phyloP scores from a whole-genome alignment of 2,113 vertebrate genomes.

The Sorex fumeus region DNA sequence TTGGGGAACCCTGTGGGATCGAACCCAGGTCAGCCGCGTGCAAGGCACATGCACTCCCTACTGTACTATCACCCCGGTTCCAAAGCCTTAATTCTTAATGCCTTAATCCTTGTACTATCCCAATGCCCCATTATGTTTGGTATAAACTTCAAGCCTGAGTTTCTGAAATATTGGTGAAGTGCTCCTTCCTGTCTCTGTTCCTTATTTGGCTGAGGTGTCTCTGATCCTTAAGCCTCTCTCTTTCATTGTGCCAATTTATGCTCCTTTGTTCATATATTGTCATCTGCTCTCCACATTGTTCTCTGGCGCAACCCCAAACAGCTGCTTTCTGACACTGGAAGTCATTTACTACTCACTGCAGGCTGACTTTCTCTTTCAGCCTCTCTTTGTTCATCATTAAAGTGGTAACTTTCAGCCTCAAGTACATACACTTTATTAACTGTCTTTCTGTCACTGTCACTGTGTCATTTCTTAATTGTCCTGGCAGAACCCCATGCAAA shows the following conservation, averaged over 20 bases:
- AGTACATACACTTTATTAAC: not conserved
- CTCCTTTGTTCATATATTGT: not conserved
- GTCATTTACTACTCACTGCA: not conserved
- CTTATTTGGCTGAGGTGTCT: not conserved
- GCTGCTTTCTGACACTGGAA: not conserved
- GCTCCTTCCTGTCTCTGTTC: not conserved
- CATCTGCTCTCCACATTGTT: not conserved
- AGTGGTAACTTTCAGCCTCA: slow-evolving; percentile 46
- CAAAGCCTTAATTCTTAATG: too few relatives aligned
- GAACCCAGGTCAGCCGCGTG: too few relatives aligned
- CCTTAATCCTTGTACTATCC: too few relatives aligned
- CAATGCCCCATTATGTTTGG: too few relatives aligned
- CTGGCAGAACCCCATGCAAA: slow-evolving; percentile 9
- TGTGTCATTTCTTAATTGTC: slow-evolving; percentile 50
- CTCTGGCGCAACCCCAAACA: rapidly evolving
- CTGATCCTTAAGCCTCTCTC: not conserved
- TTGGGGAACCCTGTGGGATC: too few relatives aligned
- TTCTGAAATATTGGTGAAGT: not conserved
- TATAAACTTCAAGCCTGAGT: not conserved
- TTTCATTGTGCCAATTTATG: not conserved
- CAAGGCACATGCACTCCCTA: too few relatives aligned
- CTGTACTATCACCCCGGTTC: too few relatives aligned
- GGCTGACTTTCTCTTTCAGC: slow-evolving; percentile 44
- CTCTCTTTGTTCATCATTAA: slow-evolving; percentile 47
- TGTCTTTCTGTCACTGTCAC: not conserved